Evolutionary conservation across 2,797 vertebrate genomes (phyloP).

Genomic region (Aulostomus chinensis): DNA sequence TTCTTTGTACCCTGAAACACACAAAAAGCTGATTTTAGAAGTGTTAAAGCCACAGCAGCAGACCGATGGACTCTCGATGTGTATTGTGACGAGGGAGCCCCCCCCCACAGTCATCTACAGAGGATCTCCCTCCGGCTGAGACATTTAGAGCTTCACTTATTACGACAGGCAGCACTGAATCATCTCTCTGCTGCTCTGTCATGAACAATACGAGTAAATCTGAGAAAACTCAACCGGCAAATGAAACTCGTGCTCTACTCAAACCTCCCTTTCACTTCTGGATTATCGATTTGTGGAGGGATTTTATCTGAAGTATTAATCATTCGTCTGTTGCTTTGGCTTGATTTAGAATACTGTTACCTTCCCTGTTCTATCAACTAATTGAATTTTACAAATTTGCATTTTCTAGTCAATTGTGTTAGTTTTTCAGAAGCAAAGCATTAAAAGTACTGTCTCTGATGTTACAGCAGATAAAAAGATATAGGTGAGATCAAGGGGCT

Average conservation of each 20-base stretch:
- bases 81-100: slow-evolving; percentile 68
- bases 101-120: slow-evolving; percentile 73
- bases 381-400: too few relatives aligned
- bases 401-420: too few relatives aligned
- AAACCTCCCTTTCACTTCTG: slow-evolving; percentile 58
- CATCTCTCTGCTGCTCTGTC: slow-evolving; percentile 64
- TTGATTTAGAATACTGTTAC: too few relatives aligned
- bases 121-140: slow-evolving; percentile 77
- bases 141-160: slow-evolving; percentile 45
- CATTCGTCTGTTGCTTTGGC: too few relatives aligned
- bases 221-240: slow-evolving; percentile 53
- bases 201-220: slow-evolving; percentile 57
- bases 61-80: slow-evolving; percentile 37
- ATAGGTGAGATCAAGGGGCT: too few relatives aligned
- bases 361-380: too few relatives aligned
- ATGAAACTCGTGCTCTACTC: slow-evolving; percentile 57
- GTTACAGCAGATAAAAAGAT: background rate
- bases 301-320: too few relatives aligned
- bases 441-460: too few relatives aligned
- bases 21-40: too few relatives aligned
- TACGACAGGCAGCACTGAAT: slow-evolving; percentile 66
- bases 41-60: too few relatives aligned
- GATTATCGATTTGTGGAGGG: slow-evolving; percentile 38
- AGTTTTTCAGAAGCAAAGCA: too few relatives aligned
- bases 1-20: too few relatives aligned